Evolutionary conservation across 2,113 vertebrate genomes (phyloP), one percentile per base, ranked within the genome.

Genomic region (Neofelis nebulosa): DNA sequence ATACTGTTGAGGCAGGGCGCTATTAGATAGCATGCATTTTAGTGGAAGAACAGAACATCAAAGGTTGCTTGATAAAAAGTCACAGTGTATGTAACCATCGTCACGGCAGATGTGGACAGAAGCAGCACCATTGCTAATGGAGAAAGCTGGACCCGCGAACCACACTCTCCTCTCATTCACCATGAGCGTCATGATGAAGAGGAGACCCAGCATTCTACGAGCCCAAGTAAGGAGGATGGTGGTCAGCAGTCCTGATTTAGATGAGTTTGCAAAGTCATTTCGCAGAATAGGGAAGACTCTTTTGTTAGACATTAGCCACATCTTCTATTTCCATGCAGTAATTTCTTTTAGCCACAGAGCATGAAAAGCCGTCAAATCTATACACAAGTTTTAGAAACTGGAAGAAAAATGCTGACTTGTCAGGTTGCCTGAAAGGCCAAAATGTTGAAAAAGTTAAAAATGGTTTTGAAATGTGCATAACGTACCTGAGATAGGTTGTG

Each of bases 71-170:
- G 79, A 94, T 91, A 84, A 97, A 93, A 96, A 93, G 57, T 98
- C 92, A 97, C 81, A 74, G 48, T 95, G 19, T 98, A 80, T 94
- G 69, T 97, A 97, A 95, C 86, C 97, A 48, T 95, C 97, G 63
- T 97, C 97, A 91, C 29, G 38, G 88, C 96, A 98, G 97, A 98
- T 95, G 16, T 97, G 95, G 91, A 95, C 94, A 95, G 78, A 96
- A 96, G n/a, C 74, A 81, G 25, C 86, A 96, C 50, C 74, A 52
- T 65, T 85, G 41, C 25, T 84, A 50, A 86, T 21, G 93, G n/a
- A 82, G 88, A 97, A 95, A 95, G 92, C 11, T 15, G 74, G 86
- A 96, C 93, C 82, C 86, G 61, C 16, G 38, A 83, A 36, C 45
- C 79, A 52, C 94, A 96, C 14, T 50, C 93, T 83, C 55, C 86